Evolutionary conservation across 2,888 invertebrate genomes (phyloP).

Genomic region (Buathra laborator): DNA sequence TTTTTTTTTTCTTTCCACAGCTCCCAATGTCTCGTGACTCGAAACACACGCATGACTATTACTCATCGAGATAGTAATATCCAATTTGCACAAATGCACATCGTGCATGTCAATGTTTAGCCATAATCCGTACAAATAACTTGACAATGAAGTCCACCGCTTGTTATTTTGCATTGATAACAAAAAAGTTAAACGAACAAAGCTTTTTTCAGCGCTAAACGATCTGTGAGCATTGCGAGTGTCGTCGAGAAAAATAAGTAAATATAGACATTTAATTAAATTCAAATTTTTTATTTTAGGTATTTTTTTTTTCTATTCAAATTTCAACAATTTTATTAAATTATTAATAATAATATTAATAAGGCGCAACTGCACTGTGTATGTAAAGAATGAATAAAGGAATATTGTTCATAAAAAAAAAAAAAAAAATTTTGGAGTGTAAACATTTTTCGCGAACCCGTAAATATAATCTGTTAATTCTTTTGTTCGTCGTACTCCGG

Average conservation of each 20-base stretch:
- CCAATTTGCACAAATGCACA: slow-evolving; percentile 30
- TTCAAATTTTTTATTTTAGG: too few species aligned
- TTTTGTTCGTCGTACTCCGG: slow-evolving; percentile 10
- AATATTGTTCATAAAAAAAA: not conserved
- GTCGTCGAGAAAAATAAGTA: too few species aligned
- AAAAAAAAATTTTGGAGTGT: not conserved
- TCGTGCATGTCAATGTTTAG: slow-evolving; percentile 10
- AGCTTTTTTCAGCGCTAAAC: too few species aligned
- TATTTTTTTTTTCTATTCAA: too few species aligned
- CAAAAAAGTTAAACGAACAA: too few species aligned
- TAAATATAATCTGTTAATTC: slow-evolving; percentile 14
- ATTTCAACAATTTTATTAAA: too few species aligned
- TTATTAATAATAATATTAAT: too few species aligned
- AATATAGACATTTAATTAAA: too few species aligned
- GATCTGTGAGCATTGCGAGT: too few species aligned
- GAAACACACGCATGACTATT: slow-evolving; percentile 21
- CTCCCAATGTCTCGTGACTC: slow-evolving; percentile 12
- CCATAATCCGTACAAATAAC: slow-evolving; percentile 32
- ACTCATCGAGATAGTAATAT: slow-evolving; percentile 40
- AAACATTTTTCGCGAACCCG: slow-evolving; percentile 23
- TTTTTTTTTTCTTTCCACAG: not conserved
- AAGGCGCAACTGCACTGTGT: too few species aligned
- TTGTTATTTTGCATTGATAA: not conserved
- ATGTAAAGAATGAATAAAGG: not conserved
- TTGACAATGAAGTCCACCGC: not conserved